Base-by-base conservation (phyloP, 2,888 invertebrate species). In the Dascillus cervinus region DNA sequence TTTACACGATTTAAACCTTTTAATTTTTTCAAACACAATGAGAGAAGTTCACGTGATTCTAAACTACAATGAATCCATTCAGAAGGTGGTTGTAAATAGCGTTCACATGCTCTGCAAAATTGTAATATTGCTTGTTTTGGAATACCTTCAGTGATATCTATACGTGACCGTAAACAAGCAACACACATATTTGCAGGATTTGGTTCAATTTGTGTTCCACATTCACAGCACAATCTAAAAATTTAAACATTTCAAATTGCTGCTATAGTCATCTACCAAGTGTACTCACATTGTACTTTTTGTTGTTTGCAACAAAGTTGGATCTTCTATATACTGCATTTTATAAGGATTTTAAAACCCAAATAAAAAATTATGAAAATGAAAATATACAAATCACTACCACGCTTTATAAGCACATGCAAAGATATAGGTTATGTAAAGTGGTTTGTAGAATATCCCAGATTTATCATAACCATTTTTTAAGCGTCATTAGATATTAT, bases 101-200 rank as follows among this genome's bases (percentile, higher is more conserved):
- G 79, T 65, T 94, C 94, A 66, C 96, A 97, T 41, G 84, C 86
- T 55, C 82, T 77, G 56, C 96, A 97, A 60, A 92, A 95, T 53
- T 90, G 82, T 8, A 97, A 59, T 1, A 82, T 82, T 0, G 77
- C 84, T 66, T 95, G 92, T 61, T 97, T 97, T 0, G 94, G 92
- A 58, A 98, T 95, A 13, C 85, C 88, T 57, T 91, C 92, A 1
- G 95, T 91, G 33, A 99, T 96, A 56, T 99, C 97, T 3, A 96
- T 82, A 54, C 86, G 79, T 15, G 86, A 80, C 22, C 96, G 73
- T 19, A 98, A 65, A 64, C 98, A 99, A 11, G 83, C 85, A 1
- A 94, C 88, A 64, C 98, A 98, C 91, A 94, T 96, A 64, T 96
- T 97, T 1, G 94, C 82, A 2, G 92, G 88, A 69, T 99, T 99